phyloP scores from a whole-genome alignment of 1,140 invertebrate species.

The Araneus ventricosus region DNA sequence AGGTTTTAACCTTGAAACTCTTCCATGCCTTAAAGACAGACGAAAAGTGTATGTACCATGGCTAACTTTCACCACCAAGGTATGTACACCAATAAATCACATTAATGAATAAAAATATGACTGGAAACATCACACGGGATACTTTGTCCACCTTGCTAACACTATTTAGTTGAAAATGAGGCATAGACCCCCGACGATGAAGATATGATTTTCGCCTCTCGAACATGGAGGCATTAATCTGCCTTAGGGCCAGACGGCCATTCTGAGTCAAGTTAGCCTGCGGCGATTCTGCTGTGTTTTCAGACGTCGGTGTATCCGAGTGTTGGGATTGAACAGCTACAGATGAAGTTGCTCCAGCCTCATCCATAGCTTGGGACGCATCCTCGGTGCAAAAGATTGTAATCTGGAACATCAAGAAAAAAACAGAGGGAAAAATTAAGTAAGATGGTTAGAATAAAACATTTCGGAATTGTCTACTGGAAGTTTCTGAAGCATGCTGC shows the following conservation, averaged over 20 bases:
- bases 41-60: background rate
- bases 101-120: conserved; percentile 88
- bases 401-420: conserved; percentile 43
- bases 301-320: background rate
- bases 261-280: background rate
- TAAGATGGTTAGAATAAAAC: no score
- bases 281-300: background rate
- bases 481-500: no score
- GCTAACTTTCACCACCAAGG: conserved; percentile 78
- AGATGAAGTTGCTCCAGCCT: background rate
- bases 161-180: conserved; percentile 83
- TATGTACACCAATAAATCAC: conserved; percentile 90
- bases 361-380: background rate
- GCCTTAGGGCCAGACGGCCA: background rate
- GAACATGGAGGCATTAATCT: background rate
- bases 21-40: background rate
- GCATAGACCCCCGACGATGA: conserved; percentile 44
- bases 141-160: conserved; percentile 89
- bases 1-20: background rate
- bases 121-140: conserved; percentile 87
- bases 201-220: conserved; percentile 52
- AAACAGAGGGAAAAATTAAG: background rate
- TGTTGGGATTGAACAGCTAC: background rate
- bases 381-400: conserved; percentile 62
- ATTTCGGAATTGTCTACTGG: no score